phyloP scores from a whole-genome alignment of 2,888 invertebrate genomes.

The Rhingia campestris region DNA sequence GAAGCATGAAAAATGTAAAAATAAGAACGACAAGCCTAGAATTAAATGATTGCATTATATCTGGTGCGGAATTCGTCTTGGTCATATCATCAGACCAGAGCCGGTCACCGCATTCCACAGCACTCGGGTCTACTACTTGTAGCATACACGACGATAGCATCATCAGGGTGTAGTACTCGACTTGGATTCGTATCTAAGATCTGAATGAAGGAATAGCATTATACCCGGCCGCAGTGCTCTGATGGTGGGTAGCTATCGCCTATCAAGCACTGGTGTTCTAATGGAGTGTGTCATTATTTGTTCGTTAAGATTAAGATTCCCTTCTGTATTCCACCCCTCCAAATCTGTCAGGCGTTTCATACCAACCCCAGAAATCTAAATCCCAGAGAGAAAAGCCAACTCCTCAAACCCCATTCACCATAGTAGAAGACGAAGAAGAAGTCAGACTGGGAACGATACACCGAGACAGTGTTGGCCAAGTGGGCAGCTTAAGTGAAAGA shows the following conservation, averaged over 20 bases:
- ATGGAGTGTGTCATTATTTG: slow-evolving; percentile 73
- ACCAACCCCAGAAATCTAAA: slow-evolving; percentile 9
- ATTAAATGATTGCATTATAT: slow-evolving; percentile 65
- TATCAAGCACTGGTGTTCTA: slow-evolving; percentile 54
- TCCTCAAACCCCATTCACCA: slow-evolving; percentile 42
- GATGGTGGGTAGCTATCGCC: slow-evolving; percentile 9
- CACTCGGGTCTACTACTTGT: slow-evolving; percentile 33
- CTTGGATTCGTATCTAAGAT: slow-evolving; percentile 46
- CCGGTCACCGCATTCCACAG: slow-evolving; percentile 59
- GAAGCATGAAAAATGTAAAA: slow-evolving; percentile 28
- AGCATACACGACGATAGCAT: slow-evolving; percentile 37
- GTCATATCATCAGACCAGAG: slow-evolving; percentile 44
- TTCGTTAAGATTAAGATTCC: slow-evolving; percentile 69
- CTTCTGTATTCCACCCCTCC: not conserved
- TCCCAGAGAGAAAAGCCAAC: slow-evolving; percentile 18
- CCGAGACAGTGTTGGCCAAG: not conserved
- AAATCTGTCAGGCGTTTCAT: not conserved
- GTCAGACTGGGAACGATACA: not conserved
- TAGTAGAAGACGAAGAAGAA: slow-evolving; percentile 2
- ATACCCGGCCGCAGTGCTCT: slow-evolving; percentile 2
- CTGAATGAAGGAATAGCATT: slow-evolving; percentile 65
- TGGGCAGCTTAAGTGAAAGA: slow-evolving; percentile 24
- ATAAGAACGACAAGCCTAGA: slow-evolving; percentile 15
- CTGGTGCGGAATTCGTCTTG: slow-evolving; percentile 61
- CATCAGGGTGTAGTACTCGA: slow-evolving; percentile 31